These are phyloP conservation scores for Marisa cornuarietis DNA, from an alignment of 1,140 invertebrate genomes.

Conservation along the genomic window DNA sequence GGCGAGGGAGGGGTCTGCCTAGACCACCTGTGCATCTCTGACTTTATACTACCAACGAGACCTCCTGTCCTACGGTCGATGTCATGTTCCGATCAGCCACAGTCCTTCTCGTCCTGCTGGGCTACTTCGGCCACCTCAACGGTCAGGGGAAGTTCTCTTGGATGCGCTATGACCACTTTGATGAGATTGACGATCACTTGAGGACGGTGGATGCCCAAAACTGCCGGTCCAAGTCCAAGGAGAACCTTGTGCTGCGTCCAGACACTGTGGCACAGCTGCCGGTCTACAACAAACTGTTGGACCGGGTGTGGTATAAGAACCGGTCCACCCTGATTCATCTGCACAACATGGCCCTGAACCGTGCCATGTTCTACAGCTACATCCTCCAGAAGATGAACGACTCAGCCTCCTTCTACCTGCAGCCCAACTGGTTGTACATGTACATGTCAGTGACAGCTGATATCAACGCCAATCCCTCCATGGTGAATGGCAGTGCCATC, in stretches of 20 bases:
- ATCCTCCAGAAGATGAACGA: constrained; percentile 78
- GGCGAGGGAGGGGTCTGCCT: no score
- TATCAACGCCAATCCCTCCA: constrained; percentile 85
- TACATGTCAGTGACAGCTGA: constrained; percentile 93
- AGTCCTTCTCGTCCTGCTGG: no score
- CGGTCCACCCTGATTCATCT: constrained; percentile 91
- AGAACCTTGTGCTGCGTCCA: constrained; percentile 79
- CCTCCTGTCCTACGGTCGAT: no score
- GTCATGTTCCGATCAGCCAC: no score
- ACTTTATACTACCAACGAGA: no score
- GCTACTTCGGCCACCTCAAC: constrained; percentile 51
- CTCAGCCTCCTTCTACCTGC: constrained; percentile 73
- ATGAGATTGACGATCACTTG: constrained; percentile 84
- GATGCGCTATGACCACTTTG: constrained; percentile 80
- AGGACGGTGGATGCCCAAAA: constrained; percentile 83
- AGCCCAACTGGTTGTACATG: constrained; percentile 98
- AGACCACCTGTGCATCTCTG: no score
- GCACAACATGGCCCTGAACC: constrained; percentile 93
- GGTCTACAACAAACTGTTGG: constrained; percentile 91
- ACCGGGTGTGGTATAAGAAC: constrained; percentile 89
- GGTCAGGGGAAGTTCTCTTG: constrained; percentile 72
- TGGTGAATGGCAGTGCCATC: constrained; percentile 90
- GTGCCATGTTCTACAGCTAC: constrained; percentile 91
- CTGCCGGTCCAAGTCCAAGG: constrained; percentile 86
- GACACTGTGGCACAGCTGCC: constrained; percentile 91